A percentile compares a stretch with the other conserved stretches of the same genome.
Conservation (phyloP, 2,888 invertebrate genomes). For the Heterodera filipjevi region DNA sequence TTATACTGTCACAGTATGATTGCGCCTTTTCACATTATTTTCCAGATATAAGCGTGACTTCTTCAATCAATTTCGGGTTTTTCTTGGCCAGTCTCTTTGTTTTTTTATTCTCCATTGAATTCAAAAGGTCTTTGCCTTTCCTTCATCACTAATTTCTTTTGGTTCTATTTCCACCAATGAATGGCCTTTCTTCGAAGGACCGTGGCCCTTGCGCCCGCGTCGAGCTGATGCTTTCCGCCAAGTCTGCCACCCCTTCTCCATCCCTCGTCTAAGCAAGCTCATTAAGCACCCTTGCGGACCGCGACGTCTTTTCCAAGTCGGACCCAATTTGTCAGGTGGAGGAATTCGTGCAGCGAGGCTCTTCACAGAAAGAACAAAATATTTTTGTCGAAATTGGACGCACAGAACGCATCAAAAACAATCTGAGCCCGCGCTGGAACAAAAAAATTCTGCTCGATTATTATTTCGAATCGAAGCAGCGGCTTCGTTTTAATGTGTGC, state of each 20-base stretch:
- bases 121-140: too few relatives aligned
- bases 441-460: constrained; percentile 55
- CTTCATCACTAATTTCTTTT: too few relatives aligned
- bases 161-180: background rate
- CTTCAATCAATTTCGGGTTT: too few relatives aligned
- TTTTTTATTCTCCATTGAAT: too few relatives aligned
- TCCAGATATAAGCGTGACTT: too few relatives aligned
- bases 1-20: too few relatives aligned
- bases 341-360: background rate
- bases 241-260: background rate
- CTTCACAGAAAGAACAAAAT: background rate
- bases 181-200: constrained; percentile 13
- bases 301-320: constrained; percentile 60
- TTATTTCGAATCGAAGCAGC: constrained; percentile 60
- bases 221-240: constrained; percentile 30
- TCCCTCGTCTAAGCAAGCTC: background rate
- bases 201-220: constrained; percentile 27
- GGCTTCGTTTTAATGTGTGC: constrained; percentile 58
- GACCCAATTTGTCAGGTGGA: constrained; percentile 60
- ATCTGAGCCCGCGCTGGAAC: constrained; percentile 57
- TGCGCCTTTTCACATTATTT: too few relatives aligned
- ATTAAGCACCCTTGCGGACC: constrained; percentile 55
- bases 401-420: constrained; percentile 59
- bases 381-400: constrained; percentile 50
- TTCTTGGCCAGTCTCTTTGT: too few relatives aligned